These are phyloP conservation scores for Gallinago paraguaiae DNA, from an alignment of 2,113 vertebrate genomes.

Conservation along the genomic window DNA sequence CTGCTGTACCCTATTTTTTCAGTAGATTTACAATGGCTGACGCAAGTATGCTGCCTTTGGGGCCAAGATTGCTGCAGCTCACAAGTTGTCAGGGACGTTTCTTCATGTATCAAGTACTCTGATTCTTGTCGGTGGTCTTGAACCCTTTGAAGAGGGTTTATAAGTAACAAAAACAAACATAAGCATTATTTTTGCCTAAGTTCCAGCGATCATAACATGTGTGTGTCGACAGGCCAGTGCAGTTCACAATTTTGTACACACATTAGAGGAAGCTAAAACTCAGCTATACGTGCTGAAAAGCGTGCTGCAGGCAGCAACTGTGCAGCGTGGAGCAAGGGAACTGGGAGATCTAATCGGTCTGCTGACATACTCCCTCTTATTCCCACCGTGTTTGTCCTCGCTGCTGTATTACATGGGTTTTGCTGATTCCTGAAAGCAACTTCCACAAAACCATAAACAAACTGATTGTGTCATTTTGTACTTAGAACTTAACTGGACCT, in stretches of 20 bases:
- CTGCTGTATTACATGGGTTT: background rate
- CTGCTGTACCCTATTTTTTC: background rate
- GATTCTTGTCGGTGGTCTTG: background rate
- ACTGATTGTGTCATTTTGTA: background rate
- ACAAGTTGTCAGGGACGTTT: background rate
- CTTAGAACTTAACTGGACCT: constrained; percentile 1
- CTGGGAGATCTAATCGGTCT: background rate
- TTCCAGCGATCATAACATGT: background rate
- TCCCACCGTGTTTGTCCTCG: background rate
- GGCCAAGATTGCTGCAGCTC: background rate
- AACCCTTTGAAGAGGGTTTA: background rate
- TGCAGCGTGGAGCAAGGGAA: background rate
- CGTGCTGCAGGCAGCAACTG: background rate
- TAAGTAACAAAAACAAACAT: background rate
- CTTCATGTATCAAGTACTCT: background rate
- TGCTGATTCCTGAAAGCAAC: background rate
- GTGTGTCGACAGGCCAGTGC: background rate
- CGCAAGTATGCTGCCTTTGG: background rate
- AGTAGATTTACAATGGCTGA: background rate
- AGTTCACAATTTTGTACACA: background rate
- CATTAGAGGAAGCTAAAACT: background rate
- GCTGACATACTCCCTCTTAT: background rate
- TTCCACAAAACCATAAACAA: background rate
- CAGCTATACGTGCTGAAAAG: background rate
- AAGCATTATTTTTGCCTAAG: background rate